phyloP scores from a whole-genome alignment of 2,888 invertebrate species.

The Himalopsyche tibetana region DNA sequence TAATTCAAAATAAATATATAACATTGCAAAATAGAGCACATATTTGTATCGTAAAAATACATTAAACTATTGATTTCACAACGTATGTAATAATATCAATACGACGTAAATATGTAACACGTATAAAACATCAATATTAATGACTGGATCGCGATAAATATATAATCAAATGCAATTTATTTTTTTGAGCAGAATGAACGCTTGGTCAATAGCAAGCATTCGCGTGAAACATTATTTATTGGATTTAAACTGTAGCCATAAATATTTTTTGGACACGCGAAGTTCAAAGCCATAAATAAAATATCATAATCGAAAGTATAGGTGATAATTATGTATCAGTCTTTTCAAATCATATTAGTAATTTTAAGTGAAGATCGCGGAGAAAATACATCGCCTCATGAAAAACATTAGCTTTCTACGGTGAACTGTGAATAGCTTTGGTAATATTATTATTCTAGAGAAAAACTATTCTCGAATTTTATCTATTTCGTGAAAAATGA shows the following conservation, averaged over 20 bases:
- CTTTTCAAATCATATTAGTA: no score
- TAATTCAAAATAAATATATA: not conserved
- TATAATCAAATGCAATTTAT: not conserved
- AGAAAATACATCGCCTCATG: no score
- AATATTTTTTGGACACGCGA: not conserved
- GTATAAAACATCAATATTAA: slow-evolving; percentile 17
- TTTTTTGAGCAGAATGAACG: not conserved
- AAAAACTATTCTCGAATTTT: no score
- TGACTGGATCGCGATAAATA: not conserved
- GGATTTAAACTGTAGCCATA: not conserved
- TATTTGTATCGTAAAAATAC: not conserved
- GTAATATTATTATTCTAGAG: no score
- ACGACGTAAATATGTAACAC: not conserved
- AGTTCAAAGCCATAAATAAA: slow-evolving; percentile 1
- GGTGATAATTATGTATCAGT: no score
- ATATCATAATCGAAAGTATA: not conserved
- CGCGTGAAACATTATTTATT: not conserved
- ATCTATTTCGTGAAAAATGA: no score
- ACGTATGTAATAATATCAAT: not conserved
- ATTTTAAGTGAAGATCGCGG: no score
- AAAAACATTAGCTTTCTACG: no score
- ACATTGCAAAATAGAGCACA: not conserved
- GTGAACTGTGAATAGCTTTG: no score
- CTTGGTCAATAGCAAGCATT: not conserved
- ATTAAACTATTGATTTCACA: not conserved